Conservation (phyloP, 2,113 vertebrate species). For the Psephotus haematonotus region DNA sequence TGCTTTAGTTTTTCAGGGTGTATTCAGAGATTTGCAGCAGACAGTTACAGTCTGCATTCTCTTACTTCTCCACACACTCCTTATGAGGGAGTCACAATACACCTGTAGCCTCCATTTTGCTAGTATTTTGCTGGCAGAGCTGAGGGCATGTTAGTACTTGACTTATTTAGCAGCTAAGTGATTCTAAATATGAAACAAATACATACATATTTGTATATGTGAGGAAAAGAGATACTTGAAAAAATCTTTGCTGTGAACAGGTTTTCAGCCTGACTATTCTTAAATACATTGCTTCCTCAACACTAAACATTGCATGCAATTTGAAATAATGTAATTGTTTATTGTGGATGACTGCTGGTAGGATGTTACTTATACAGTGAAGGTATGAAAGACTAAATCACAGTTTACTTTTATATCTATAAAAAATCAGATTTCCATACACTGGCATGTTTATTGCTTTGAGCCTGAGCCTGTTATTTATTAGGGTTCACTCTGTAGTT, state of each 20-base stretch:
- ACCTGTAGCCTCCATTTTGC: neutral
- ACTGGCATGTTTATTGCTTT: neutral
- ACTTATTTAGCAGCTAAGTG: neutral
- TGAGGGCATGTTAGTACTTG: neutral
- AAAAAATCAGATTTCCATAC: constrained; percentile 5
- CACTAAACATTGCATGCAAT: neutral
- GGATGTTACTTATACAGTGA: neutral
- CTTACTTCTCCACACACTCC: neutral
- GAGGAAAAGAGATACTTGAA: neutral
- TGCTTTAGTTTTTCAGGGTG: constrained; percentile 51
- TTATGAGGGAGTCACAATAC: neutral
- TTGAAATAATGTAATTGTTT: neutral
- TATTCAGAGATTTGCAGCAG: constrained; percentile 42
- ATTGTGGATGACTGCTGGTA: neutral
- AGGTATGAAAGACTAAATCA: constrained; percentile 10
- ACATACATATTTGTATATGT: neutral
- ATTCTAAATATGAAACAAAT: neutral
- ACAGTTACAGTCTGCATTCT: constrained; percentile 17
- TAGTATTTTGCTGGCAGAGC: neutral
- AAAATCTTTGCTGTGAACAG: neutral
- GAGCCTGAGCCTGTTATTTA: constrained; percentile 12
- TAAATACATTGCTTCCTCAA: neutral
- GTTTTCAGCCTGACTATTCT: neutral
- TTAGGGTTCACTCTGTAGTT: neutral
- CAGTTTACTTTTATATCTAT: neutral